Percentiles rank a stretch among this genome's conserved stretches.
phyloP scores from a whole-genome alignment of 1,140 invertebrate species.

The Thaumatotibia leucotreta region DNA sequence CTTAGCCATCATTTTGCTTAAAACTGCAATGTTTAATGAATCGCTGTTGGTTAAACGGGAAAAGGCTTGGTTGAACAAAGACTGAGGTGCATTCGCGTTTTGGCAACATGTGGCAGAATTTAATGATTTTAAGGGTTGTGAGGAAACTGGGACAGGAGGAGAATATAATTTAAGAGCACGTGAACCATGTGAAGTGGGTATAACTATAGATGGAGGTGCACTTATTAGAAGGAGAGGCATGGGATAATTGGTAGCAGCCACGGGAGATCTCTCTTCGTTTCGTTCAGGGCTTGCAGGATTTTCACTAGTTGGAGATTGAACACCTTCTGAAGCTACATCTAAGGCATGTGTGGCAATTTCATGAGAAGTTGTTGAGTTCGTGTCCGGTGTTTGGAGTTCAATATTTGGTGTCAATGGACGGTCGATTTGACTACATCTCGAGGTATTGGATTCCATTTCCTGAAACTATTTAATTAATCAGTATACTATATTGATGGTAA shows the following conservation, averaged over 20 bases:
- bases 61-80: slow-evolving; percentile 50
- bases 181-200: not conserved
- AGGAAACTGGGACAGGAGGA: not conserved
- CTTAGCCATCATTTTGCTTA: slow-evolving; percentile 10
- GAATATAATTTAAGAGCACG: not conserved
- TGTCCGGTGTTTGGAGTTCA: not conserved
- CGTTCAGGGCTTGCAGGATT: not conserved
- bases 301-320: not conserved
- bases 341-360: not conserved
- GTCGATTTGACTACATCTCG: not conserved
- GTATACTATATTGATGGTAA: no score
- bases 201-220: not conserved
- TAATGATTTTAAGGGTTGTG: slow-evolving; percentile 22
- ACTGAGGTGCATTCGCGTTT: slow-evolving; percentile 30
- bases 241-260: not conserved
- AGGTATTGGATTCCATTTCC: not conserved
- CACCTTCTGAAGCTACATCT: not conserved
- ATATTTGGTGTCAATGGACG: not conserved
- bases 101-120: slow-evolving; percentile 20
- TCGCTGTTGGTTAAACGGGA: slow-evolving; percentile 50
- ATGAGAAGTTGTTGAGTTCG: not conserved
- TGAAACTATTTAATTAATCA: not conserved
- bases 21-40: slow-evolving; percentile 19
- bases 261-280: not conserved
- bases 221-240: not conserved